These are phyloP conservation scores for Elephas maximus DNA, from an alignment of 2,113 vertebrate species.

Conservation along the genomic window DNA sequence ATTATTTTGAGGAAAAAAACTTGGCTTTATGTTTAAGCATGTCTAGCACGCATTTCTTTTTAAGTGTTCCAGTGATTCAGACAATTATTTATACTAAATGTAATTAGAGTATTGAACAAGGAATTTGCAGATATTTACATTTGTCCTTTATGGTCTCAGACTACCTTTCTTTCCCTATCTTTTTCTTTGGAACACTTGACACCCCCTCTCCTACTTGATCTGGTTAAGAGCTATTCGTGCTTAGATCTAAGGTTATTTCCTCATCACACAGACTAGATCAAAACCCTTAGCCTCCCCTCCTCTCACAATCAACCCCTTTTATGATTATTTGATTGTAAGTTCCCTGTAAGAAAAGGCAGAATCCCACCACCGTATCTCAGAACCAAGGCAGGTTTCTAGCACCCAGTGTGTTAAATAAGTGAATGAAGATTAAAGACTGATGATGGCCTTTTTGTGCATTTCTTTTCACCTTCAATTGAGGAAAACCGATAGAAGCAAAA, in stretches of 20 bases:
- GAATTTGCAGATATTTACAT: not conserved
- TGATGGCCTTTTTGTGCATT: not conserved
- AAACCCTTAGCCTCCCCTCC: not conserved
- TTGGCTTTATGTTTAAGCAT: slow-evolving; percentile 15
- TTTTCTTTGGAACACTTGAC: not conserved
- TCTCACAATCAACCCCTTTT: not conserved
- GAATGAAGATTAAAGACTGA: slow-evolving; percentile 47
- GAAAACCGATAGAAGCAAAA: slow-evolving; percentile 2
- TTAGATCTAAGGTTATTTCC: not conserved
- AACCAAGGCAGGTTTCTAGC: not conserved
- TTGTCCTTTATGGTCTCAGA: slow-evolving; percentile 33
- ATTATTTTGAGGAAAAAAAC: not conserved
- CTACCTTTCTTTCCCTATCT: not conserved
- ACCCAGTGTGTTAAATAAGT: slow-evolving; percentile 42
- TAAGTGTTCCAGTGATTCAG: slow-evolving; percentile 15
- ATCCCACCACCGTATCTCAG: not conserved
- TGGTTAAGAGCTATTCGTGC: not conserved
- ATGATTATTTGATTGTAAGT: not conserved
- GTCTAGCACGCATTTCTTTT: not conserved
- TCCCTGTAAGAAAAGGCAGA: not conserved
- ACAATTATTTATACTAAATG: slow-evolving; percentile 40
- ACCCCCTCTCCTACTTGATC: not conserved
- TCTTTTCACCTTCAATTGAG: slow-evolving; percentile 11
- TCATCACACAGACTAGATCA: not conserved
- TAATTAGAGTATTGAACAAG: slow-evolving; percentile 35